Percentiles rank a stretch among this genome's conserved stretches.
phyloP scores from a whole-genome alignment of 2,888 invertebrate genomes.

The Phaedon cochleariae region DNA sequence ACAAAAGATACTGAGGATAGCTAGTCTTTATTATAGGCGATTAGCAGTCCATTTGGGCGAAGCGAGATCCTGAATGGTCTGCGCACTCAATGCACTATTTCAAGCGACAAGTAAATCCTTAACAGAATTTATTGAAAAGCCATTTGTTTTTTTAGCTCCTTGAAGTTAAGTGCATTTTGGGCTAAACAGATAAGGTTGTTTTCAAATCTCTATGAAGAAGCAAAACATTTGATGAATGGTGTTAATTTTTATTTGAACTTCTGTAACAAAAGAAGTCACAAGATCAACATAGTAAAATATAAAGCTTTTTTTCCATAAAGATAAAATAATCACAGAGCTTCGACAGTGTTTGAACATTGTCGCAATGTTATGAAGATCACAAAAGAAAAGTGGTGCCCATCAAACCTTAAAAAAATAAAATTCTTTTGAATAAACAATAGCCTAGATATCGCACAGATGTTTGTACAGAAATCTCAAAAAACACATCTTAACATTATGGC shows the following conservation, averaged over 20 bases:
- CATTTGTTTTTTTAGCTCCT: too few species aligned
- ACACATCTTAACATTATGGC: slow-evolving; percentile 34
- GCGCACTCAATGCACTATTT: too few species aligned
- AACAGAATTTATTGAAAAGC: too few species aligned
- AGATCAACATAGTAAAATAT: slow-evolving; percentile 44
- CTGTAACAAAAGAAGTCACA: slow-evolving; percentile 39
- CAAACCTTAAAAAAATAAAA: slow-evolving; percentile 42
- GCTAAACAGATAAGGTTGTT: too few species aligned
- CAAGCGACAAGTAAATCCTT: too few species aligned
- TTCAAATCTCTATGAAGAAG: slow-evolving; percentile 22
- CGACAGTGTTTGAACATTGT: slow-evolving; percentile 36
- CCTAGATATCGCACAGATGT: slow-evolving; percentile 28
- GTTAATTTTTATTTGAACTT: slow-evolving; percentile 24
- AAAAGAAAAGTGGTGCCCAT: slow-evolving; percentile 50
- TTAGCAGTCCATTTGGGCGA: too few species aligned
- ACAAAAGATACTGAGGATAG: too few species aligned
- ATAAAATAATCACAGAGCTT: slow-evolving; percentile 50
- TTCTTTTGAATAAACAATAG: slow-evolving; percentile 43
- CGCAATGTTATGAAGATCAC: slow-evolving; percentile 46
- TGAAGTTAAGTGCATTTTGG: too few species aligned
- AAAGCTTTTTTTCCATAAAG: slow-evolving; percentile 45
- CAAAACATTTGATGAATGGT: slow-evolving; percentile 26
- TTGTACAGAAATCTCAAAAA: slow-evolving; percentile 20
- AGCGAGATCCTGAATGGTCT: too few species aligned
- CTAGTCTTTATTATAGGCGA: too few species aligned